Conservation (phyloP, 2,888 invertebrate species). For the Aethes cnicana region DNA sequence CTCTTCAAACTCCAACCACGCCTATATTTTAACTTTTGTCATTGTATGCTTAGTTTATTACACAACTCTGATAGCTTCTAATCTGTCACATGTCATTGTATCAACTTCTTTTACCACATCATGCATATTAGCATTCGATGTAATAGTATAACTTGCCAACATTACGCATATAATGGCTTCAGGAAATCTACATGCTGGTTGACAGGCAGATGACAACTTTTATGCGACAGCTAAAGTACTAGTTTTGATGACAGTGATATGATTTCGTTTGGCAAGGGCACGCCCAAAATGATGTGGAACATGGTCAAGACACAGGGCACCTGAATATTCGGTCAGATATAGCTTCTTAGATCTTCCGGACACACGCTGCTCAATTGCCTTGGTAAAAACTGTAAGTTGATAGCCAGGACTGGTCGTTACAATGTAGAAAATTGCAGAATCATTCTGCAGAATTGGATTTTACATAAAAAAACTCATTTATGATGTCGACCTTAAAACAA, state of each 20-base stretch:
- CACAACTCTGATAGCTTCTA: no score
- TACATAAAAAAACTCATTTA: no score
- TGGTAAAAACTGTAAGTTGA: no score
- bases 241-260: background rate
- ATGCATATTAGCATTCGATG: conserved; percentile 35
- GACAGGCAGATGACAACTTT: conserved; percentile 36
- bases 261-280: conserved; percentile 9
- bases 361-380: no score
- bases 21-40: no score
- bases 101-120: conserved; percentile 15
- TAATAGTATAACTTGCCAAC: conserved; percentile 34
- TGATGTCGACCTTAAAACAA: no score
- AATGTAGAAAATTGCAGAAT: no score
- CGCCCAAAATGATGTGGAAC: conserved; percentile 18
- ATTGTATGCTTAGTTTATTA: no score
- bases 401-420: no score
- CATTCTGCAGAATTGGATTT: no score
- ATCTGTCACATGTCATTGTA: conserved; percentile 11
- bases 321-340: conserved; percentile 11
- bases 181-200: conserved; percentile 35
- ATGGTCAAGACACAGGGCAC: conserved; percentile 13
- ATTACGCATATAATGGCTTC: conserved; percentile 38
- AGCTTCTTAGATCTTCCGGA: no score
- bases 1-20: no score
- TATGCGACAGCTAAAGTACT: conserved; percentile 10